Evolutionary conservation across 1,140 invertebrate genomes (phyloP).

Genomic region (Pseudomyrmex concolor): DNA sequence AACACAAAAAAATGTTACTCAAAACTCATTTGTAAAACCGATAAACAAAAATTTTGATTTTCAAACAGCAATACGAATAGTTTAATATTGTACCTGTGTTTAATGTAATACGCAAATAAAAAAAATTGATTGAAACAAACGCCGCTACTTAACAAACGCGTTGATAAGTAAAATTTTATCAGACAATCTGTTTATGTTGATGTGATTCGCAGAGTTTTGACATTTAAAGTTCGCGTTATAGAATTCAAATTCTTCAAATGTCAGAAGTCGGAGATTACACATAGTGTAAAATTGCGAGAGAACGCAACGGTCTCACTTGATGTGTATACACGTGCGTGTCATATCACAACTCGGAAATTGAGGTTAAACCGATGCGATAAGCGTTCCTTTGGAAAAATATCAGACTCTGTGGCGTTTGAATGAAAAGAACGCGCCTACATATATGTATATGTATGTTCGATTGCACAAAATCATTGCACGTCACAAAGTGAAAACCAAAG

Average conservation of each 20-base stretch:
- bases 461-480: background rate
- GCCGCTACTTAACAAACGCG: too few species aligned
- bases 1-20: background rate
- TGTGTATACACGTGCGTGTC: slow-evolving; percentile 19
- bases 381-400: slow-evolving; percentile 29
- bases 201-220: too few species aligned
- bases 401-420: slow-evolving; percentile 9
- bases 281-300: slow-evolving; percentile 29
- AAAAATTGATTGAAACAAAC: too few species aligned
- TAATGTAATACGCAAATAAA: too few species aligned
- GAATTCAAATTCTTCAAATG: too few species aligned
- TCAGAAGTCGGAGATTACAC: slow-evolving; percentile 3
- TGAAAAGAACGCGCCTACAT: background rate
- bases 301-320: slow-evolving; percentile 15
- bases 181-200: too few species aligned
- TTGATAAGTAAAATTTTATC: too few species aligned
- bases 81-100: too few species aligned
- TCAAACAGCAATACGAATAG: background rate
- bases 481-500: background rate
- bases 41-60: background rate
- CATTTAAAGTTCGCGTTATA: too few species aligned
- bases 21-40: background rate
- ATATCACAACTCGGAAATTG: slow-evolving; percentile 32
- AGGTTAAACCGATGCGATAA: slow-evolving; percentile 41
- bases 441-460: background rate